Conservation (phyloP, 2,797 vertebrate genomes). For the Dromococcyx pavoninus region DNA sequence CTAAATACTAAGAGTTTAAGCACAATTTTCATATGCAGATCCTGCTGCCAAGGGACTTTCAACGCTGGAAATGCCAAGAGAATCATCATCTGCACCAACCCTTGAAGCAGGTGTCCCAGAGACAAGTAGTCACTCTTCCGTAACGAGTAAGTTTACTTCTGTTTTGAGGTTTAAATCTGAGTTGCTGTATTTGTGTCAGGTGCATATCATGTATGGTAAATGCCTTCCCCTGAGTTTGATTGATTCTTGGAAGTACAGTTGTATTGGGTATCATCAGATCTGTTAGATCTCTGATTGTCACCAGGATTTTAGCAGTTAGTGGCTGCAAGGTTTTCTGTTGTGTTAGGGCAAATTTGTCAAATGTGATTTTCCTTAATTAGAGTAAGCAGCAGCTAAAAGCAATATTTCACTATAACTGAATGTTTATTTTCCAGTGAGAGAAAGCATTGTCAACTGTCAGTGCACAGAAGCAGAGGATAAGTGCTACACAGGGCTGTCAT, state of each 20-base stretch:
- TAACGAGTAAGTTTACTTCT: conserved; percentile 87
- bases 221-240: neutral
- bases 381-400: neutral
- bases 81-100: conserved; percentile 93
- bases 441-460: neutral
- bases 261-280: neutral
- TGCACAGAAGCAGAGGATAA: neutral
- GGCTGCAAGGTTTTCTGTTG: neutral
- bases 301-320: neutral
- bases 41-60: conserved; percentile 86
- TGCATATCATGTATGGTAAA: neutral
- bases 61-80: conserved; percentile 93
- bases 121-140: conserved; percentile 93
- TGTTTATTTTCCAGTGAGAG: neutral
- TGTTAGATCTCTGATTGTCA: neutral
- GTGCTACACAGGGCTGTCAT: neutral
- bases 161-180: neutral
- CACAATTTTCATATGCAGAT: conserved; percentile 82
- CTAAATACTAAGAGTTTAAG: conserved; percentile 10
- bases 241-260: neutral
- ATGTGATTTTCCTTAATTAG: neutral
- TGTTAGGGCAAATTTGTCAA: neutral
- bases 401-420: neutral
- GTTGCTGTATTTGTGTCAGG: neutral
- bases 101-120: conserved; percentile 92